Percentiles rank a stretch among this genome's conserved stretches.
phyloP scores from a whole-genome alignment of 2,888 invertebrate species.

The Troides helena region DNA sequence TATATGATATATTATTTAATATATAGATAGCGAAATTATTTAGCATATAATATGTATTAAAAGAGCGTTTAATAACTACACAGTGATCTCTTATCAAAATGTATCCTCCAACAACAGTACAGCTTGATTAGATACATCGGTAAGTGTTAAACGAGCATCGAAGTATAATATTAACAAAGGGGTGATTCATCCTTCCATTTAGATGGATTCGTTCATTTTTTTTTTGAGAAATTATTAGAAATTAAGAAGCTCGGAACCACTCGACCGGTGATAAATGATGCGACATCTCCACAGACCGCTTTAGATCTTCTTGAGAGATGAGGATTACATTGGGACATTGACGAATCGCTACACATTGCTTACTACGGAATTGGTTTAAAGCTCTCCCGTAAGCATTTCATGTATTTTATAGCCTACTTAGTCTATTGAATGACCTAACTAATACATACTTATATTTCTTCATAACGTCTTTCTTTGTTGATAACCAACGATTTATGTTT shows the following conservation, averaged over 20 bases:
- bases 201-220: not conserved
- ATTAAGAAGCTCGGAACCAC: slow-evolving; percentile 36
- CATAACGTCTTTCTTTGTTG: too few species aligned
- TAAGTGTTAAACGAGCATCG: too few species aligned
- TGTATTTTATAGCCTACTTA: slow-evolving; percentile 14
- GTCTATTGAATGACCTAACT: slow-evolving; percentile 6
- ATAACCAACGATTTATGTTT: too few species aligned
- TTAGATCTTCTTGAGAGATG: slow-evolving; percentile 70
- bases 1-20: too few species aligned
- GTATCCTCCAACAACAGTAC: too few species aligned
- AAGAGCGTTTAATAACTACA: too few species aligned
- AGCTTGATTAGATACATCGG: too few species aligned
- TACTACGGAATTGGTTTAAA: slow-evolving; percentile 74
- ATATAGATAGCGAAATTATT: too few species aligned
- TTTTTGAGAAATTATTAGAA: slow-evolving; percentile 17
- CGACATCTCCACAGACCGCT: slow-evolving; percentile 65
- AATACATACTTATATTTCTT: not conserved
- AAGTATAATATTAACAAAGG: too few species aligned
- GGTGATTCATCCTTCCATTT: too few species aligned
- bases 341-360: slow-evolving; percentile 70
- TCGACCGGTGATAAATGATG: slow-evolving; percentile 68
- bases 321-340: slow-evolving; percentile 75
- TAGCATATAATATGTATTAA: too few species aligned
- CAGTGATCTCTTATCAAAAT: too few species aligned
- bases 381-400: slow-evolving; percentile 37